A percentile compares a stretch with the other conserved stretches of the same genome.
These are phyloP conservation scores for Mormyrops boulengeri DNA, from an alignment of 2,797 vertebrate species.

Conservation along the genomic window DNA sequence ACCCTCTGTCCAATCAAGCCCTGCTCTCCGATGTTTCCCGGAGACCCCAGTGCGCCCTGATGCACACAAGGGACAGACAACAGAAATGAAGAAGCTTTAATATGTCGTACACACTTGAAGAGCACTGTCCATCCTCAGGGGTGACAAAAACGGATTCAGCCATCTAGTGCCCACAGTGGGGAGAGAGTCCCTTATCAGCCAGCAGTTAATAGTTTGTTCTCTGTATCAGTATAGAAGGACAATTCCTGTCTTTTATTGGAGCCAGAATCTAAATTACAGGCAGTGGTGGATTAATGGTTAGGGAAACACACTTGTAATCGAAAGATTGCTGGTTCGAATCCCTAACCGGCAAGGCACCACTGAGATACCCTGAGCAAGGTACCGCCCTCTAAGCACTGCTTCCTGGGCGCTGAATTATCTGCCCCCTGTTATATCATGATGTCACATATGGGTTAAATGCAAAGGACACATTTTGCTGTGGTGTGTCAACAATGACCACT, in stretches of 20 bases:
- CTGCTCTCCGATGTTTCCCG: conserved; percentile 79
- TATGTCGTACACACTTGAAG: neutral
- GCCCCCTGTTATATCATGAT: too few species aligned
- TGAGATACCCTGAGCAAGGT: neutral
- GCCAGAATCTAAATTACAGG: neutral
- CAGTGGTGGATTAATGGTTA: neutral
- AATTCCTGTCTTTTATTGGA: neutral
- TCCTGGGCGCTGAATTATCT: neutral
- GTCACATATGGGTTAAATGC: neutral
- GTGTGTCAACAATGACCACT: neutral
- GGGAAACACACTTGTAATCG: neutral
- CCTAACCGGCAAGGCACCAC: neutral
- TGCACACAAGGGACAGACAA: conserved; percentile 28
- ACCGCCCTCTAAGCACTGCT: neutral
- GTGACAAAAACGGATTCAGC: neutral
- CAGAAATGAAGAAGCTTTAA: neutral
- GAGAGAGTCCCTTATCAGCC: neutral
- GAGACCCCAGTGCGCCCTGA: conserved; percentile 78
- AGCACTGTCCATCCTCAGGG: neutral
- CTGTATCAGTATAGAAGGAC: neutral
- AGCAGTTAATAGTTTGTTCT: neutral
- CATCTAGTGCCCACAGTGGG: neutral
- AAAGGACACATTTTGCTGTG: neutral
- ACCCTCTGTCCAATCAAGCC: conserved; percentile 85
- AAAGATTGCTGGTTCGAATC: neutral